Conservation (phyloP, 2,113 vertebrate species). For the Bubo bubo region DNA sequence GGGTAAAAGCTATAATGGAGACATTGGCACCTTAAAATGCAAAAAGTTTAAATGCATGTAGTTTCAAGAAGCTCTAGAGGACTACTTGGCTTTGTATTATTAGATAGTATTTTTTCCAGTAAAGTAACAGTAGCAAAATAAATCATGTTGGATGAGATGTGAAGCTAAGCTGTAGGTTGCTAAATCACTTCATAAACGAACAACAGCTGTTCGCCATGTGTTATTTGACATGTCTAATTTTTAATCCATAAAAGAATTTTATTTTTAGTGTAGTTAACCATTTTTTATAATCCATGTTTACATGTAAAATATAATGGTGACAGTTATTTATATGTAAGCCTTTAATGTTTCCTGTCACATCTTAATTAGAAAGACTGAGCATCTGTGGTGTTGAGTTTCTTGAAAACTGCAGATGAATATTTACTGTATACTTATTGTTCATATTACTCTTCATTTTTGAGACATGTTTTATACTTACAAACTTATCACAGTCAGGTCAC, state of each 20-base stretch:
- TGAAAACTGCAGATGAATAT: neutral
- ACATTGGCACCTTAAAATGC: neutral
- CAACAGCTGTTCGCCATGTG: neutral
- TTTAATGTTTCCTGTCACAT: neutral
- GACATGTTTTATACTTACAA: neutral
- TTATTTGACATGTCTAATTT: neutral
- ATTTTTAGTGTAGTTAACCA: neutral
- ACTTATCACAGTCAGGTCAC: rapidly evolving
- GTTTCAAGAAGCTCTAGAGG: neutral
- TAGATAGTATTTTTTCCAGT: neutral
- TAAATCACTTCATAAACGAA: neutral
- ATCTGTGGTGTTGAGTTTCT: neutral
- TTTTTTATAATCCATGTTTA: neutral
- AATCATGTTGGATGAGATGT: neutral
- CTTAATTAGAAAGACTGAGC: neutral
- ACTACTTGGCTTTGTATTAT: neutral
- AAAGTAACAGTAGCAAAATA: neutral
- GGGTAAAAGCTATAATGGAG: neutral
- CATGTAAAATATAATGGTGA: neutral
- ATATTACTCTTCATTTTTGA: neutral
- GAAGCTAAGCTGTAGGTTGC: neutral
- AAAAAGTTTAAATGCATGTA: neutral
- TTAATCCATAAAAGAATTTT: neutral
- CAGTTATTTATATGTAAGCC: neutral
- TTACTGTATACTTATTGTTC: neutral